Conservation (phyloP, 2,888 invertebrate genomes). For the Caenorhabditis sulstoni region DNA sequence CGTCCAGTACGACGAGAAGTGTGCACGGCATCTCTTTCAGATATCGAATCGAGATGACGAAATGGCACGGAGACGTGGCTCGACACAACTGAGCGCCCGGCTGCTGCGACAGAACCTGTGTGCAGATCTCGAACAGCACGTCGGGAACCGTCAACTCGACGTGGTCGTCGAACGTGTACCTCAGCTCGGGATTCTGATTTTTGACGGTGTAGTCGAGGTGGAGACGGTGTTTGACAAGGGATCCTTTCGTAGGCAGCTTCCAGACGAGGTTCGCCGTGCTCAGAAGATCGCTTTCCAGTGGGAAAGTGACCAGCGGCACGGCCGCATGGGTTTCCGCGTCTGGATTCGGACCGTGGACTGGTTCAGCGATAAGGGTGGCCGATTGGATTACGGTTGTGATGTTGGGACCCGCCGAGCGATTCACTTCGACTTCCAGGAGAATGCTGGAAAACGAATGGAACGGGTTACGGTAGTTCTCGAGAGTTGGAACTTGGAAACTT, state of each 20-base stretch:
- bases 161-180: slow-evolving; percentile 68
- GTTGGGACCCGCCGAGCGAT: slow-evolving; percentile 61
- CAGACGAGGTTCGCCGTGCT: slow-evolving; percentile 46
- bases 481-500: too few relatives aligned
- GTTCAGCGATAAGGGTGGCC: slow-evolving; percentile 45
- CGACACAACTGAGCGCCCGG: slow-evolving; percentile 78
- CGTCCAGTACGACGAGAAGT: slow-evolving; percentile 71
- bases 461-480: too few relatives aligned
- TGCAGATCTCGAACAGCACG: slow-evolving; percentile 76
- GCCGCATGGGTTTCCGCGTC: slow-evolving; percentile 25
- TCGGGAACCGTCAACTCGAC: slow-evolving; percentile 67
- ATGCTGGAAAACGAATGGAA: slow-evolving; percentile 52
- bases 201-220: slow-evolving; percentile 43
- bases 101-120: slow-evolving; percentile 78
- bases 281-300: slow-evolving; percentile 30
- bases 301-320: slow-evolving; percentile 32
- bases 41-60: slow-evolving; percentile 75
- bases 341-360: neutral
- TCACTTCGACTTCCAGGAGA: slow-evolving; percentile 75
- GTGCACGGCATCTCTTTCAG: slow-evolving; percentile 40
- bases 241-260: slow-evolving; percentile 52
- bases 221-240: slow-evolving; percentile 50
- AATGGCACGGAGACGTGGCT: slow-evolving; percentile 73
- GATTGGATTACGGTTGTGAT: slow-evolving; percentile 63
- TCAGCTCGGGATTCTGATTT: slow-evolving; percentile 6